Evolutionary conservation across 1,140 invertebrate genomes (phyloP).

Genomic region (Drosophila trapezifrons): DNA sequence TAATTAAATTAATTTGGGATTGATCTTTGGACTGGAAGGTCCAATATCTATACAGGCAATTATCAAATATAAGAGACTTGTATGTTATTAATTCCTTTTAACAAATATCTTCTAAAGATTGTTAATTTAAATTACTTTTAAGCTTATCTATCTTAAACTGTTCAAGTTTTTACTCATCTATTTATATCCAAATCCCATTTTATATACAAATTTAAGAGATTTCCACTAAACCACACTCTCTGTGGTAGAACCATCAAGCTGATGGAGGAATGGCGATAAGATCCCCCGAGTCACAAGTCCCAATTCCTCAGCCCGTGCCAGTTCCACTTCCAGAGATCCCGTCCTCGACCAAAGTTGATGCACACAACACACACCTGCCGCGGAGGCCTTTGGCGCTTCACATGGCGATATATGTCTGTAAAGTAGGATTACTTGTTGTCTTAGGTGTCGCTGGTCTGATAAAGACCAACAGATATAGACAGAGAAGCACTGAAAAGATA

Average conservation of each 20-base stretch:
- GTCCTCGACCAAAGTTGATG: conserved; percentile 5
- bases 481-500: conserved; percentile 51
- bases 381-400: conserved; percentile 36
- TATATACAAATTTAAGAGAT: background rate
- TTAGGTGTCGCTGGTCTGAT: conserved; percentile 58
- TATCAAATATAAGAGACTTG: no score
- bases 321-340: conserved; percentile 16
- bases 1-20: background rate
- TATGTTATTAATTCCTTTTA: no score
- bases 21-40: background rate
- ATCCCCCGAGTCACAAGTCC: conserved; percentile 4
- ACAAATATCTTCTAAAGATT: no score
- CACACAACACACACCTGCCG: conserved; percentile 16
- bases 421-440: conserved; percentile 78
- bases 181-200: conserved; percentile 5
- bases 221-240: background rate
- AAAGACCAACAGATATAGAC: conserved; percentile 68
- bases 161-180: background rate
- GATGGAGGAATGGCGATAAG: conserved; percentile 47
- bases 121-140: no score
- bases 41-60: no score
- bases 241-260: conserved; percentile 40
- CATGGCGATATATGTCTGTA: conserved; percentile 52
- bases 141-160: no score
- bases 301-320: conserved; percentile 1